phyloP scores from a whole-genome alignment of 2,797 vertebrate species.

The Urophycis tenuis region DNA sequence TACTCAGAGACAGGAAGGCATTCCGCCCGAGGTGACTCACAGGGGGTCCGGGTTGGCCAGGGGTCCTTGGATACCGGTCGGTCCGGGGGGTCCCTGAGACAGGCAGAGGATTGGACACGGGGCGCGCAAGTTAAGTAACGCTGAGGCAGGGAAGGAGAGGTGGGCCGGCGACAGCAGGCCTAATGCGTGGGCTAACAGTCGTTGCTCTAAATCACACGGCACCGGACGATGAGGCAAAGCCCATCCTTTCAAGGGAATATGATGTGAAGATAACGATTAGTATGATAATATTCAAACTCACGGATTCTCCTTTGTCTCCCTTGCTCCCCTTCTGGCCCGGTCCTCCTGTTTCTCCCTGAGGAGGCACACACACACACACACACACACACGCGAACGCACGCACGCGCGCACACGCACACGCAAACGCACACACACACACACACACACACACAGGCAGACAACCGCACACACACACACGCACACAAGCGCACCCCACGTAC shows the following conservation, averaged over 20 bases:
- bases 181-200: conserved; percentile 8
- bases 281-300: conserved; percentile 62
- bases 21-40: conserved; percentile 62
- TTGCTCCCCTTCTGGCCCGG: conserved; percentile 89
- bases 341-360: conserved; percentile 81
- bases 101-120: background rate
- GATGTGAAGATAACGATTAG: conserved; percentile 4
- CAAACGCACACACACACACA: conserved; percentile 13
- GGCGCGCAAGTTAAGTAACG: conserved; percentile 10
- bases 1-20: too few relatives aligned
- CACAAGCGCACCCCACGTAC: too few relatives aligned
- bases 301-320: conserved; percentile 85
- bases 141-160: background rate
- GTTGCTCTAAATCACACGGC: conserved; percentile 19
- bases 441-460: conserved; percentile 14
- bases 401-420: conserved; percentile 7
- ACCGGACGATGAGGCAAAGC: conserved; percentile 26
- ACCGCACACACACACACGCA: conserved; percentile 5
- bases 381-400: conserved; percentile 2
- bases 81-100: conserved; percentile 81
- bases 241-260: conserved; percentile 27
- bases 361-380: conserved; percentile 16
- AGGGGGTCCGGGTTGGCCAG: conserved; percentile 74
- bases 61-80: conserved; percentile 78
- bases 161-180: too few relatives aligned